Evolutionary conservation across 2,888 invertebrate species (phyloP), one percentile per base, ranked within the genome.

Genomic region (Thereva nobilitata): DNA sequence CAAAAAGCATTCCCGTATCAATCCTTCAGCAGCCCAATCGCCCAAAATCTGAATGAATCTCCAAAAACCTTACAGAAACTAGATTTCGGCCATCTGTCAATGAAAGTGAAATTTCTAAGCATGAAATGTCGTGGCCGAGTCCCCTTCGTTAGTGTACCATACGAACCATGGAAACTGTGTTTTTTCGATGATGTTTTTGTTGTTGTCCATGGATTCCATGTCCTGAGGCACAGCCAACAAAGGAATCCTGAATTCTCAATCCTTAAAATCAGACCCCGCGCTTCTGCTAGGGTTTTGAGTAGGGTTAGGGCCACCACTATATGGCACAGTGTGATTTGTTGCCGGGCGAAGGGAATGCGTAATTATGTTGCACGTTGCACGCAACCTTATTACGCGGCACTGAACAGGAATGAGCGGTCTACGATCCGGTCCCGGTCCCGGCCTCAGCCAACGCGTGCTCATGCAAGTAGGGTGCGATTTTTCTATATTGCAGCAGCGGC

Each of bases 51-150:
- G 23, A 23, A 23, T 23, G 23, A 23, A 23, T 23, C 23, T 23
- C 23, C 23, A 23, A 23, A 23, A 23, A 23, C 23, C 23, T 1
- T 23, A 1, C 23, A 23, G 23, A 35, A 35, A 52, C 52, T 9
- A 52, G 52, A 35, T 68, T 68, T 68, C 38, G 66, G 66, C 69
- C 69, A 69, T 69, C 67, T 69, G 69, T 69, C 69, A 50, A 63
- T 67, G 40, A 59, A 66, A 66, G 53, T 59, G 38, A 59, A 66
- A 66, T 54, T 41, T 57, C 50, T 59, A 40, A 40, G 38, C 10
- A 37, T 55, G 23, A 50, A 41, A 34, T 49, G 34, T 50, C 40
- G 40, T 23, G 12, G 44, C 42, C 8, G 34, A 34, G 45, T 50
- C 35, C 63, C 59, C 59, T 38, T 44, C 44, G 44, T 4, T 44